phyloP scores from a whole-genome alignment of 2,113 vertebrate species.

The Sus scrofa region DNA sequence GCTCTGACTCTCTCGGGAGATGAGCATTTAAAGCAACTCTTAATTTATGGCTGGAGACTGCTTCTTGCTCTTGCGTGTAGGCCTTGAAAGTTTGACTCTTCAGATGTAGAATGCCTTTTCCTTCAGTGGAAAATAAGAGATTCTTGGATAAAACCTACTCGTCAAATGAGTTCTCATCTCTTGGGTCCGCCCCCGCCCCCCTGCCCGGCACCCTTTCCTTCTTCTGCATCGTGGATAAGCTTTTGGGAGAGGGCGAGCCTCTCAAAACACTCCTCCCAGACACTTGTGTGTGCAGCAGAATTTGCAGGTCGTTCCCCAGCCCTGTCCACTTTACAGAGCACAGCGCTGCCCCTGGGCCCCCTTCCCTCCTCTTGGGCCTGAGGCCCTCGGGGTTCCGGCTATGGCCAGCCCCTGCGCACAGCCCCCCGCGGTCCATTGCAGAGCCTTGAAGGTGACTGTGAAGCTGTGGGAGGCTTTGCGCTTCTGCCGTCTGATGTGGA shows the following conservation, averaged over 20 bases:
- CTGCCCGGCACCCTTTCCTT: too few relatives aligned
- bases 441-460: not conserved
- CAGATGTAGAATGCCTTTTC: constrained; percentile 51
- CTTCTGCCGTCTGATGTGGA: not conserved
- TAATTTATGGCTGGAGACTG: constrained; percentile 31
- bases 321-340: not conserved
- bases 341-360: not conserved
- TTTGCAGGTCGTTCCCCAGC: not conserved
- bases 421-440: not conserved
- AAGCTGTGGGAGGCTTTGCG: not conserved
- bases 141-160: constrained; percentile 55
- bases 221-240: not conserved
- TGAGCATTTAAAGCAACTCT: constrained; percentile 57
- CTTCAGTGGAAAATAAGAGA: constrained; percentile 67
- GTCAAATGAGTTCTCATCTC: not conserved
- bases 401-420: not conserved
- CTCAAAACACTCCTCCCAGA: not conserved
- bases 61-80: not conserved
- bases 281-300: not conserved
- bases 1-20: constrained; percentile 40
- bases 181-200: too few relatives aligned
- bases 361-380: not conserved
- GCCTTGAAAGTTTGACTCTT: constrained; percentile 43
- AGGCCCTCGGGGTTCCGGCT: not conserved
- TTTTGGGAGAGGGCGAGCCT: not conserved